Percentiles rank a stretch among this genome's conserved stretches.
These are phyloP conservation scores for Cheilinus undulatus DNA, from an alignment of 2,113 vertebrate species.

Conservation along the genomic window DNA sequence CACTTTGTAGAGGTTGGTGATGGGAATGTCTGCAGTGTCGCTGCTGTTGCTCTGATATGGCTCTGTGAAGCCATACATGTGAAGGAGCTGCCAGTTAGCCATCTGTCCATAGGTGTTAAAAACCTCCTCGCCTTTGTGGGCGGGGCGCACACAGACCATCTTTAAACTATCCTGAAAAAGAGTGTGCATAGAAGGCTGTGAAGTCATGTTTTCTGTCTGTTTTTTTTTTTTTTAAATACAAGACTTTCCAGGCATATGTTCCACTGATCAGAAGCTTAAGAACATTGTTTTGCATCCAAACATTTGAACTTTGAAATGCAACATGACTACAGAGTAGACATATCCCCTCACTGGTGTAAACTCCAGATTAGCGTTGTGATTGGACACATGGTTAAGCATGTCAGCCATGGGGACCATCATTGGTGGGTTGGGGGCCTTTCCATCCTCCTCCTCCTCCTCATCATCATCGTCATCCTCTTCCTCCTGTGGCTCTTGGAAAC, in stretches of 20 bases:
- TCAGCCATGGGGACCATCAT: conserved; percentile 98
- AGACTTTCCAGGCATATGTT: too few relatives aligned
- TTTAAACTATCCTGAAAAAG: conserved; percentile 85
- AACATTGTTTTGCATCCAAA: background rate
- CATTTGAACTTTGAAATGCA: background rate
- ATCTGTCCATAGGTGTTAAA: conserved; percentile 97
- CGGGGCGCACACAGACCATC: conserved; percentile 87
- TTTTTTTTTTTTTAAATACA: too few relatives aligned
- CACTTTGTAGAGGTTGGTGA: conserved; percentile 84
- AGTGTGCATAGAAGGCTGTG: too few relatives aligned
- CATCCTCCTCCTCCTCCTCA: conserved; percentile 82
- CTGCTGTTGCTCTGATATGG: conserved; percentile 87
- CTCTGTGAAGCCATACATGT: conserved; percentile 96
- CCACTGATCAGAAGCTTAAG: background rate
- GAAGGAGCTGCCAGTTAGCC: conserved; percentile 97
- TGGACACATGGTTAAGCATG: conserved; percentile 92
- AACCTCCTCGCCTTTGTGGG: conserved; percentile 89
- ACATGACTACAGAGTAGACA: background rate
- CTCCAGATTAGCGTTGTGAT: conserved; percentile 93
- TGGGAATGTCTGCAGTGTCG: conserved; percentile 90
- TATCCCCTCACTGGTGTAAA: conserved; percentile 87
- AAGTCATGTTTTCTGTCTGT: too few relatives aligned
- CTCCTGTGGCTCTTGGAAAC: conserved; percentile 93
- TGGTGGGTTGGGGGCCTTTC: conserved; percentile 86
- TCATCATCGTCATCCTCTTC: conserved; percentile 82